Evolutionary conservation across 2,113 vertebrate genomes (phyloP).

Genomic region (Ceyx cyanopectus): DNA sequence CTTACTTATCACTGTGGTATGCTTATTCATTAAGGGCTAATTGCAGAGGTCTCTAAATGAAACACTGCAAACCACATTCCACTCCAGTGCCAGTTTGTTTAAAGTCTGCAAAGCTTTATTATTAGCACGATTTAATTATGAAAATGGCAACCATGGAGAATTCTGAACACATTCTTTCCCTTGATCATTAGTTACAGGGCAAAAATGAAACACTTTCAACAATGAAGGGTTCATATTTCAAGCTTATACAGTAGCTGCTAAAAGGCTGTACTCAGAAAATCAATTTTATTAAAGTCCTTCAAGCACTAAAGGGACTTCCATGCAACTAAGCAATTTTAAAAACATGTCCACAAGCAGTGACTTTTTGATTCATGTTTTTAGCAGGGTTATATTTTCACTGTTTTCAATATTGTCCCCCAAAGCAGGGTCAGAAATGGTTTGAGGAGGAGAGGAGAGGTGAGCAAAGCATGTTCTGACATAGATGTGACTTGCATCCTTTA

Average conservation of each 20-base stretch:
- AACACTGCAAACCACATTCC: conserved; percentile 82
- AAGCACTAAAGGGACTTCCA: conserved; percentile 94
- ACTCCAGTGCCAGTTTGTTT: conserved; percentile 88
- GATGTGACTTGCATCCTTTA: conserved; percentile 60
- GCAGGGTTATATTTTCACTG: conserved; percentile 88
- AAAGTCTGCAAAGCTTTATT: conserved; percentile 95
- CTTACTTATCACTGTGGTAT: conserved; percentile 78
- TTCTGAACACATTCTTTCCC: conserved; percentile 92
- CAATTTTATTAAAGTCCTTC: conserved; percentile 99
- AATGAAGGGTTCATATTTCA: conserved; percentile 99
- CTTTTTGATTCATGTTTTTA: conserved; percentile 92
- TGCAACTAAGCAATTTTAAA: conserved; percentile 98
- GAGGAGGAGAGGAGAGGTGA: conserved; percentile 4
- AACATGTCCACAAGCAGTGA: conserved; percentile 85
- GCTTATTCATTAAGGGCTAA: conserved; percentile 84
- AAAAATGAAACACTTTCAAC: conserved; percentile 95
- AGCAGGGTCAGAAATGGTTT: conserved; percentile 86
- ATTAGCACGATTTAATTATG: conserved; percentile 98
- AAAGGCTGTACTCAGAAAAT: conserved; percentile 98
- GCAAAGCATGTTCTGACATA: conserved; percentile 47
- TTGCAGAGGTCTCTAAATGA: conserved; percentile 88
- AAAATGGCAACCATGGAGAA: conserved; percentile 95
- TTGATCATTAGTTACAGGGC: conserved; percentile 95
- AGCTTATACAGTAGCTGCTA: conserved; percentile 95
- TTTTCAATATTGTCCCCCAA: conserved; percentile 89